Evolutionary conservation across 2,888 invertebrate species (phyloP).

Genomic region (Merodon equestris): DNA sequence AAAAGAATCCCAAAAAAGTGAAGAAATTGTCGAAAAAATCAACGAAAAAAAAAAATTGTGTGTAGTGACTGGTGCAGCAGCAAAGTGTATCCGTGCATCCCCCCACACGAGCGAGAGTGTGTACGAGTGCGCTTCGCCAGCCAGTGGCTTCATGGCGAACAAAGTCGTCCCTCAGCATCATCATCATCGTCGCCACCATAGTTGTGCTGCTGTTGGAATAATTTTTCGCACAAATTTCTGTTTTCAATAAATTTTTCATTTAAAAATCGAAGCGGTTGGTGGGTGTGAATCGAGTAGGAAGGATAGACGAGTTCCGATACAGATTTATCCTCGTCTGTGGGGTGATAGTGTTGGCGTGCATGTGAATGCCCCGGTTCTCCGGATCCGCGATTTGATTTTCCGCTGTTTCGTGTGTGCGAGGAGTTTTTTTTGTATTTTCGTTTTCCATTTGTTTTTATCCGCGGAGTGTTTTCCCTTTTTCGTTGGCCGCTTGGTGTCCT

Average conservation of each 20-base stretch:
- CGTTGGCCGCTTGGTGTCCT: constrained; percentile 20
- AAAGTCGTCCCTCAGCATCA: constrained; percentile 38
- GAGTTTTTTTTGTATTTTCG: background rate
- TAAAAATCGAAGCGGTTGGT: no score
- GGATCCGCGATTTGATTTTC: no score
- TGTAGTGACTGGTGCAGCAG: constrained; percentile 13
- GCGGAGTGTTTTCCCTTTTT: background rate
- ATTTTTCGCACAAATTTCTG: constrained; percentile 55
- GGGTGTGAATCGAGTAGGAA: no score
- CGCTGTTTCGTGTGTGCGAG: background rate
- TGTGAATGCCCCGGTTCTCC: no score
- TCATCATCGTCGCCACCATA: no score
- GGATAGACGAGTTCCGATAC: no score
- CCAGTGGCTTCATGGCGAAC: constrained; percentile 42
- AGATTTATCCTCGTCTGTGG: no score
- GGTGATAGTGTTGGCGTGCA: no score
- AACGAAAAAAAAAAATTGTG: constrained; percentile 36
- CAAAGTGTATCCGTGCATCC: constrained; percentile 36
- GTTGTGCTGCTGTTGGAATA: constrained; percentile 24
- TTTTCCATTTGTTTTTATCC: background rate
- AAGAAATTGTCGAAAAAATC: constrained; percentile 26
- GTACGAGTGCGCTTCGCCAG: background rate
- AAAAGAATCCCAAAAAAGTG: no score
- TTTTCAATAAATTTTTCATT: constrained; percentile 20
- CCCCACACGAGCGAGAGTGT: constrained; percentile 28